Percentiles rank a stretch among this genome's conserved stretches.
Conservation (phyloP, 2,113 vertebrate species). For the Nesoenas mayeri region DNA sequence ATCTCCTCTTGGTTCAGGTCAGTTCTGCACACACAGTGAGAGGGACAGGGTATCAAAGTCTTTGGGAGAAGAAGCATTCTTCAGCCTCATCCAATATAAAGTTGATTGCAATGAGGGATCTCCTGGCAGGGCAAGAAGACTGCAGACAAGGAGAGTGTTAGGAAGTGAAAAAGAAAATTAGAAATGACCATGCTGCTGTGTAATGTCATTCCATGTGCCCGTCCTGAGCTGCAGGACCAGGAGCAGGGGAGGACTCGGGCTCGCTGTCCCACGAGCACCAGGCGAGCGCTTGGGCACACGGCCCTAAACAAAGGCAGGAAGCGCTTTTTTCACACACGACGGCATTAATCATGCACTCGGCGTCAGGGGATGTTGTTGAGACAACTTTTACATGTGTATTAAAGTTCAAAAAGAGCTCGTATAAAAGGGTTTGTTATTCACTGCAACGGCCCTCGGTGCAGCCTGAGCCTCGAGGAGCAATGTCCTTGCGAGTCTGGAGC, state of each 20-base stretch:
- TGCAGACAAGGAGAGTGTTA: neutral
- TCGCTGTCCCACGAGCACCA: accelerated
- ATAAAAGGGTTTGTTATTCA: neutral
- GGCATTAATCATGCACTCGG: accelerated
- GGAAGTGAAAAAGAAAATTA: neutral
- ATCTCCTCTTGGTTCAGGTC: neutral
- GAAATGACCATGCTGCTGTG: accelerated
- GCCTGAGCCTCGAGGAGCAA: neutral
- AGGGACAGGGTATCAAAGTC: neutral
- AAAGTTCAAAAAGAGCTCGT: neutral
- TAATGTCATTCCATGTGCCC: neutral
- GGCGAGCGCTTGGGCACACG: accelerated
- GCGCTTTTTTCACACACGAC: neutral
- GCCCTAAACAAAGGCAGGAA: neutral
- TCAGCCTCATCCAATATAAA: neutral
- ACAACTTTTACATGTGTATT: accelerated
- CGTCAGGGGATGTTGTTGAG: neutral
- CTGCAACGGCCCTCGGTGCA: neutral
- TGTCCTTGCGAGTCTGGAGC: accelerated
- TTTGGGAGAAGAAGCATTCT: neutral
- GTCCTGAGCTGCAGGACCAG: neutral
- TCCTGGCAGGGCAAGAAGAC: neutral
- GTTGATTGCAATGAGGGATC: neutral
- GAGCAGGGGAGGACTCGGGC: neutral
- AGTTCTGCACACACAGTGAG: neutral